Evolutionary conservation across 2,797 vertebrate genomes (phyloP).

Genomic region (Bradypodion pumilum): DNA sequence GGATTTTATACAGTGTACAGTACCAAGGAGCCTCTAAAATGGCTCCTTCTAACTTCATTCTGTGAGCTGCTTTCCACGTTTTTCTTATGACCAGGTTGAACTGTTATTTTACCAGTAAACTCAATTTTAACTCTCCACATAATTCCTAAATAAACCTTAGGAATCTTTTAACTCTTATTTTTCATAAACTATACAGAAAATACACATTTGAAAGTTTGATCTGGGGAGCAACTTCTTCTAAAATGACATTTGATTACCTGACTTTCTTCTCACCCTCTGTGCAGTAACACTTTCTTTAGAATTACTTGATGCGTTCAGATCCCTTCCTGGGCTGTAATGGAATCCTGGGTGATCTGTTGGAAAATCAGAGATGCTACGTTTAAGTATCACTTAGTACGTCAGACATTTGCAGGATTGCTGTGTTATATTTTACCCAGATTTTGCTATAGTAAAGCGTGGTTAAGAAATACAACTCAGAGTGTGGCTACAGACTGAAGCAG

Average conservation of each 20-base stretch:
- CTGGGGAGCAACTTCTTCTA: neutral
- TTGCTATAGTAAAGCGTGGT: neutral
- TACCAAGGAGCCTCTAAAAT: neutral
- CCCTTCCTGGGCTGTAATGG: slow-evolving; percentile 85
- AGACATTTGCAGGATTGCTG: neutral
- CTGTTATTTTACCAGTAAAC: neutral
- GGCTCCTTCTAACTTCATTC: neutral
- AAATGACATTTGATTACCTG: slow-evolving; percentile 76
- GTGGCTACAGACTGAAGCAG: neutral
- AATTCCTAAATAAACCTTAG: neutral
- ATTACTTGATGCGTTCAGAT: slow-evolving; percentile 77
- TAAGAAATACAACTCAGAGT: neutral
- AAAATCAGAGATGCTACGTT: neutral
- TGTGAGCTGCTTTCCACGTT: neutral
- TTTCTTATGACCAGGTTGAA: neutral
- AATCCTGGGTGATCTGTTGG: slow-evolving; percentile 91
- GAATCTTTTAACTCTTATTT: neutral
- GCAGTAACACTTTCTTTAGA: slow-evolving; percentile 84
- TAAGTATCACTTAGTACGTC: neutral
- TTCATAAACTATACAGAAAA: neutral
- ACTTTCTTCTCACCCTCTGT: slow-evolving; percentile 89
- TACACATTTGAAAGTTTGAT: neutral
- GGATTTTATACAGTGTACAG: neutral
- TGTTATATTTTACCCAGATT: neutral
- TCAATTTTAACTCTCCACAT: neutral